Conservation (phyloP, 2,888 invertebrate genomes). For the Acleris laterana region DNA sequence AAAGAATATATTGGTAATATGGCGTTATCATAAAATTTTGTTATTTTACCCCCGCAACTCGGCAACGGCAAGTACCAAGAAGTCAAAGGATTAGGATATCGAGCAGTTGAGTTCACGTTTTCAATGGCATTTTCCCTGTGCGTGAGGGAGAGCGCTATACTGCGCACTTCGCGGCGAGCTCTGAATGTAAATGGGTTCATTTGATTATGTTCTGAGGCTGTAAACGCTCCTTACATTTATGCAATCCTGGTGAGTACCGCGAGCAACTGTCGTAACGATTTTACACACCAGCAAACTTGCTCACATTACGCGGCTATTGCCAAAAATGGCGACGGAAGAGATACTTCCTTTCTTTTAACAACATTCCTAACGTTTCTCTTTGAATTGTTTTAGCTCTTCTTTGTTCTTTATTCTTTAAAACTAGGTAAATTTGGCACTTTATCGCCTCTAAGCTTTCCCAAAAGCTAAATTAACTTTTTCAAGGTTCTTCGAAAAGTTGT, state of each 20-base stretch:
- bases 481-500: no score
- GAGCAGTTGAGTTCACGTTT: no score
- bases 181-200: slow-evolving; percentile 82
- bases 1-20: no score
- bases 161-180: slow-evolving; percentile 61
- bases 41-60: no score
- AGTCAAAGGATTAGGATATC: no score
- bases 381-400: no score
- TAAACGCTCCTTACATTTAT: slow-evolving; percentile 77
- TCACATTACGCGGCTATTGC: slow-evolving; percentile 17
- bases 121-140: slow-evolving; percentile 64
- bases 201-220: slow-evolving; percentile 73
- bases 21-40: no score
- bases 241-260: slow-evolving; percentile 65
- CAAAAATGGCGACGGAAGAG: slow-evolving; percentile 1
- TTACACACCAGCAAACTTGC: slow-evolving; percentile 24
- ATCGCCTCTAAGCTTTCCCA: no score
- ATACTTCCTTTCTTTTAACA: background rate
- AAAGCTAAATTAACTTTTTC: no score
- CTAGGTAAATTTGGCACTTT: no score
- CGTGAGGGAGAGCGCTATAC: slow-evolving; percentile 61
- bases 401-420: no score
- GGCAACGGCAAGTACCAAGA: no score
- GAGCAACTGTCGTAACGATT: slow-evolving; percentile 55
- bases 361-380: background rate